A percentile compares a stretch with the other conserved stretches of the same genome.
Conservation (phyloP, 2,113 vertebrate species). For the Colius striatus region DNA sequence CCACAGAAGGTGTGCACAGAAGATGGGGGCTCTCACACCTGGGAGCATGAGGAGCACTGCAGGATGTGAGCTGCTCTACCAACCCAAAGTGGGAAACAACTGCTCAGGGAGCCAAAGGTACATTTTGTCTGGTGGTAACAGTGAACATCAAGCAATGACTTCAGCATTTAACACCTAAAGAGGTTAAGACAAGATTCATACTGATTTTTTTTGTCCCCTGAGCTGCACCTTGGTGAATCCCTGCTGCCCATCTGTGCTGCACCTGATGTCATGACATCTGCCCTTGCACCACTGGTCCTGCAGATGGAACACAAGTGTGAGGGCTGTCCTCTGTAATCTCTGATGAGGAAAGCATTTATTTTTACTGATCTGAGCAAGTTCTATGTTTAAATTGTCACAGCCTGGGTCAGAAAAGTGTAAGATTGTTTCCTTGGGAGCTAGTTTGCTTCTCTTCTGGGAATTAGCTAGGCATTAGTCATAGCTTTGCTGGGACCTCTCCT, state of each 20-base stretch:
- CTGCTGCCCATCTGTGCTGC: not conserved
- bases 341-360: constrained; percentile 3
- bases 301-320: not conserved
- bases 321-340: not conserved
- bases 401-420: not conserved
- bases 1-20: not conserved
- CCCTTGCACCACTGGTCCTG: not conserved
- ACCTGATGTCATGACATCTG: not conserved
- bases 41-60: rapidly evolving
- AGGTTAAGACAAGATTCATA: not conserved
- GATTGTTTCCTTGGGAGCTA: not conserved
- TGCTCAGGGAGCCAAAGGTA: not conserved
- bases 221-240: not conserved
- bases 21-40: not conserved
- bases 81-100: not conserved
- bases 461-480: constrained; percentile 35
- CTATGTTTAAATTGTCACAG: not conserved
- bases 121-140: not conserved
- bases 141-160: not conserved
- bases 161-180: not conserved
- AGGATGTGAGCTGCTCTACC: not conserved
- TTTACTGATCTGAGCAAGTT: not conserved
- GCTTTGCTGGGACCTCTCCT: not conserved
- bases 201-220: not conserved
- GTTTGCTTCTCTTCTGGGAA: not conserved